Evolutionary conservation across 2,888 invertebrate genomes (phyloP).

Genomic region (Drosophila anomalata): DNA sequence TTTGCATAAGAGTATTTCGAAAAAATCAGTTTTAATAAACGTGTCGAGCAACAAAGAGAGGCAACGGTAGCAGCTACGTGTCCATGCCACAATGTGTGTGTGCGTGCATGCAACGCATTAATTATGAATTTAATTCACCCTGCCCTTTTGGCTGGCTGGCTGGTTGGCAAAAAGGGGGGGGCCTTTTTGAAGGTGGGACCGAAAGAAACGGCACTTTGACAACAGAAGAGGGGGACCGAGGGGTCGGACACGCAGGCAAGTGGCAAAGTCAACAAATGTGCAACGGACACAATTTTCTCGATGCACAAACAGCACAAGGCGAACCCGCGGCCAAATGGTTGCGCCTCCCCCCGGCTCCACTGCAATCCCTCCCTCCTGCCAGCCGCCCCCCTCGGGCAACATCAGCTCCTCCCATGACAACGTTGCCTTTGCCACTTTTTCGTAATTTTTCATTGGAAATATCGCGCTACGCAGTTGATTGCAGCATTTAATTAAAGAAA

Average conservation of each 20-base stretch:
- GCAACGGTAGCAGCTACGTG: conserved; percentile 75
- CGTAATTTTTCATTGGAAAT: conserved; percentile 78
- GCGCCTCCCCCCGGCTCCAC: conserved; percentile 8
- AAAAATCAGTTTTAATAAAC: conserved; percentile 77
- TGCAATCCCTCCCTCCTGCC: not conserved
- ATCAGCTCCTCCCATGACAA: conserved; percentile 17
- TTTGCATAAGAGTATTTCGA: conserved; percentile 8
- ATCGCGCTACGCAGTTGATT: conserved; percentile 79
- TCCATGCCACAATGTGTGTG: conserved; percentile 49
- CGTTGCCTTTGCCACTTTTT: conserved; percentile 63
- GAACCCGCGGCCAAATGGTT: conserved; percentile 65
- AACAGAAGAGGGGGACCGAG: conserved; percentile 9
- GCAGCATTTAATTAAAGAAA: conserved; percentile 79
- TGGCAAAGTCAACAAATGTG: conserved; percentile 79
- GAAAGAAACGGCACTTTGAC: conserved; percentile 59
- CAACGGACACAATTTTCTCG: conserved; percentile 78
- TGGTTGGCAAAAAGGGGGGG: not conserved
- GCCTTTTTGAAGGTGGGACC: conserved; percentile 5
- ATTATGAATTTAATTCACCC: conserved; percentile 80
- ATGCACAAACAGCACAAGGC: conserved; percentile 73
- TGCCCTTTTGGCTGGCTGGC: conserved; percentile 57
- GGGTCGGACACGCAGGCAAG: conserved; percentile 59
- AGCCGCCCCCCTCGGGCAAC: conserved; percentile 7
- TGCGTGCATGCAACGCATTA: conserved; percentile 81
- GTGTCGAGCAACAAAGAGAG: conserved; percentile 73